Percentiles rank a stretch among this genome's conserved stretches.
phyloP scores from a whole-genome alignment of 2,888 invertebrate species.

The Dugesia japonica region DNA sequence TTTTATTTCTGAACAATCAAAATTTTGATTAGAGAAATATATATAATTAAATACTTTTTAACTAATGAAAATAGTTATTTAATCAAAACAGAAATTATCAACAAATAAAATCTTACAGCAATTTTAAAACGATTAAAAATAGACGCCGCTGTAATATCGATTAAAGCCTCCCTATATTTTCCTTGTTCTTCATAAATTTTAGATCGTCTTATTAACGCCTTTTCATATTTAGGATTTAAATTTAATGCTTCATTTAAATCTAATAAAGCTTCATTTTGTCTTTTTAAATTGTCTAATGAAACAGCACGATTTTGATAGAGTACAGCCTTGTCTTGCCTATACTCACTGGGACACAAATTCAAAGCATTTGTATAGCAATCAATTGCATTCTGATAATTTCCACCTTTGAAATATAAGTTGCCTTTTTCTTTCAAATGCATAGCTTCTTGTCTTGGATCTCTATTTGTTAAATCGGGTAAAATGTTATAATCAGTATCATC shows the following conservation, averaged over 20 bases:
- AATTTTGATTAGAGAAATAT: too few relatives aligned
- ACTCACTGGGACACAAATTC: slow-evolving; percentile 50
- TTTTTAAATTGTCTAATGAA: slow-evolving; percentile 72
- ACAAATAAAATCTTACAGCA: too few relatives aligned
- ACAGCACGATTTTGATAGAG: slow-evolving; percentile 90
- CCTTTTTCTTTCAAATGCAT: slow-evolving; percentile 49
- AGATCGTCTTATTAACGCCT: slow-evolving; percentile 64
- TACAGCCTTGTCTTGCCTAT: slow-evolving; percentile 63
- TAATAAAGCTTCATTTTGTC: slow-evolving; percentile 65
- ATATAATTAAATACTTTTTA: too few relatives aligned
- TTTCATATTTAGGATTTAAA: slow-evolving; percentile 67
- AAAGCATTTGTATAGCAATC: slow-evolving; percentile 50
- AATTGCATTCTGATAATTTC: slow-evolving; percentile 49
- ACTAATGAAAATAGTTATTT: too few relatives aligned
- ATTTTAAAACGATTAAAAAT: slow-evolving; percentile 52
- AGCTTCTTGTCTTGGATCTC: slow-evolving; percentile 50
- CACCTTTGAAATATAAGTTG: slow-evolving; percentile 49
- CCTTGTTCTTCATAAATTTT: slow-evolving; percentile 59
- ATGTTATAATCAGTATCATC: neutral
- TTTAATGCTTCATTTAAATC: slow-evolving; percentile 72
- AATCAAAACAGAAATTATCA: too few relatives aligned
- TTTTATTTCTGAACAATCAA: too few relatives aligned
- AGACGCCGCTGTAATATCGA: slow-evolving; percentile 80
- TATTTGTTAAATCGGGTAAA: neutral
- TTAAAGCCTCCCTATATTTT: slow-evolving; percentile 64